These are phyloP conservation scores for Upupa epops DNA, from an alignment of 2,113 vertebrate species.

Conservation along the genomic window DNA sequence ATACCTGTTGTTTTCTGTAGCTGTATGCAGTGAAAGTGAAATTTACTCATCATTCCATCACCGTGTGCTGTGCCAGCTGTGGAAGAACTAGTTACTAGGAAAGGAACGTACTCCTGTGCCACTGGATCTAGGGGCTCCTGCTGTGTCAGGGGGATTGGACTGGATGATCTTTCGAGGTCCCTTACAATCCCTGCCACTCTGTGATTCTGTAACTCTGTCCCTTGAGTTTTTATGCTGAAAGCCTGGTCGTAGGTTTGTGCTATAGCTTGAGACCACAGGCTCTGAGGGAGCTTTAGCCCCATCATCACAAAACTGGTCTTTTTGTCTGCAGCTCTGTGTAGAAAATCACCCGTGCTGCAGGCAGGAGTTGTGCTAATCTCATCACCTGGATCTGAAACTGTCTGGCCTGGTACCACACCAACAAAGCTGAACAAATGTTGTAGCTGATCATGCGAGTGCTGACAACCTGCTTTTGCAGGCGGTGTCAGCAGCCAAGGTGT, in stretches of 20 bases:
- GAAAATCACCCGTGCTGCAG: not conserved
- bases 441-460: not conserved
- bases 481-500: not conserved
- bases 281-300: not conserved
- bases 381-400: not conserved
- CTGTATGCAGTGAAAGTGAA: not conserved
- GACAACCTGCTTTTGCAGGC: not conserved
- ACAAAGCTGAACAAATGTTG: constrained; percentile 6
- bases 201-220: no score
- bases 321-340: not conserved
- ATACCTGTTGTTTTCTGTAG: not conserved
- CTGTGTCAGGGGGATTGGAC: no score
- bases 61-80: not conserved
- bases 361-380: not conserved
- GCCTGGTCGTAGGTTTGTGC: not conserved
- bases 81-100: not conserved
- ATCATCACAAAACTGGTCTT: not conserved
- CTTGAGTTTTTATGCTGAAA: not conserved
- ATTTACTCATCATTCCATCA: not conserved
- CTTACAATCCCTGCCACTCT: no score
- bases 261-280: not conserved
- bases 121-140: no score
- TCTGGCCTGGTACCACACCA: not conserved
- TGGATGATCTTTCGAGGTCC: no score
- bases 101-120: no score